A percentile compares a stretch with the other conserved stretches of the same genome.
Evolutionary conservation across 2,113 vertebrate genomes (phyloP).

Genomic region (Myiozetetes cayanensis): DNA sequence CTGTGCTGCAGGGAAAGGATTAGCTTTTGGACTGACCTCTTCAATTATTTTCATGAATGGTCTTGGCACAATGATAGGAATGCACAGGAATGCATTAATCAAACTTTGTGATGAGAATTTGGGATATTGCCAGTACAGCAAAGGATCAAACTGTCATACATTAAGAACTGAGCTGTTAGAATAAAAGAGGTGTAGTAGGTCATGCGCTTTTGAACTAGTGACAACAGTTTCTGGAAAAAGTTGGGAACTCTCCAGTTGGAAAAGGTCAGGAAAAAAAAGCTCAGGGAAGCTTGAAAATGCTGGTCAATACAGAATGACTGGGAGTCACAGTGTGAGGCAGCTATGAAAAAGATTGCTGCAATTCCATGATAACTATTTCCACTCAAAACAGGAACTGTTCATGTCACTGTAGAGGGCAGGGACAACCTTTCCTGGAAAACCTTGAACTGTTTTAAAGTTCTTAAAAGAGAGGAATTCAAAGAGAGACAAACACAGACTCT

Average conservation of each 20-base stretch:
- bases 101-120: constrained; percentile 37
- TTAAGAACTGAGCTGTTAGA: neutral
- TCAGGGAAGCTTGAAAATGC: neutral
- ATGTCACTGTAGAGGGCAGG: neutral
- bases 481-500: neutral
- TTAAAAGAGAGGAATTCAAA: neutral
- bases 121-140: constrained; percentile 39
- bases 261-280: neutral
- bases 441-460: neutral
- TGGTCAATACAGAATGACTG: neutral
- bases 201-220: constrained; percentile 5
- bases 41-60: constrained; percentile 44
- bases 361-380: neutral
- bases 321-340: neutral
- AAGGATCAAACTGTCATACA: constrained; percentile 40
- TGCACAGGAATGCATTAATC: constrained; percentile 24
- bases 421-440: neutral
- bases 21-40: constrained; percentile 19
- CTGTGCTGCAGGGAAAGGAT: constrained; percentile 22
- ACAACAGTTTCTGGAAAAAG: constrained; percentile 20
- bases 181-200: constrained; percentile 1
- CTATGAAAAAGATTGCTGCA: neutral
- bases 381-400: neutral
- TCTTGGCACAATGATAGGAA: constrained; percentile 36
- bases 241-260: neutral